phyloP scores from a whole-genome alignment of 92 coral and sea anemone genomes.

The Parazoanthus atlanticus region DNA sequence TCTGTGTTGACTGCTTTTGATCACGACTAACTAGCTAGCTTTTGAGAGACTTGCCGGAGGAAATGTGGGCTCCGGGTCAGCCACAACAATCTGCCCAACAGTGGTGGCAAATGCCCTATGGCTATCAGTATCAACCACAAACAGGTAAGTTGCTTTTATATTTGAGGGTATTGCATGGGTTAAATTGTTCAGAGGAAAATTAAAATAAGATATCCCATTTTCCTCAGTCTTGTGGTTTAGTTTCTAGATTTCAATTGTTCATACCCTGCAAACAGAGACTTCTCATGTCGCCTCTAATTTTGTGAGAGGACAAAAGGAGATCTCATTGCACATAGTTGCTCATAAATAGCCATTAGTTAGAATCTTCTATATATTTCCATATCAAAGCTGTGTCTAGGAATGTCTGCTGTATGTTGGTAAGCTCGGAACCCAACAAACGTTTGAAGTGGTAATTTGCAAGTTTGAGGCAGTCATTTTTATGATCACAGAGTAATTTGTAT shows the following conservation, averaged over 20 bases:
- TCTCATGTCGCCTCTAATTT: too few species aligned
- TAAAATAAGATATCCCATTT: not conserved
- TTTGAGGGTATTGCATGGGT: not conserved
- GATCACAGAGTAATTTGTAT: not conserved
- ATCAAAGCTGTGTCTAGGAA: not conserved
- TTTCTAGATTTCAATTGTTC: too few species aligned
- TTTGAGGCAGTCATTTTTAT: too few species aligned
- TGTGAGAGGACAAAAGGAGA: too few species aligned
- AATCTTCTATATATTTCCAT: not conserved
- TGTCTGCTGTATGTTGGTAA: not conserved
- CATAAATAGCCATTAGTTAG: not conserved
- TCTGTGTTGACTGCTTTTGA: constrained; percentile 57
- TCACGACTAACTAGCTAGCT: constrained; percentile 40
- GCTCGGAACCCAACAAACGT: too few species aligned
- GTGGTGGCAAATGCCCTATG: constrained; percentile 98
- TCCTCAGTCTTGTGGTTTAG: not conserved
- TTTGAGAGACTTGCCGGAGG: constrained; percentile 42
- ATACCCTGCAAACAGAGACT: not conserved
- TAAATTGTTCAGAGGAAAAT: not conserved
- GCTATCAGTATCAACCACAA: constrained; percentile 81
- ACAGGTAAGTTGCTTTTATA: constrained; percentile 65
- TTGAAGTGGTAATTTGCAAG: not conserved
- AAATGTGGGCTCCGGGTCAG: constrained; percentile 96
- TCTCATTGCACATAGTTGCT: too few species aligned
- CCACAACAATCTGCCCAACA: constrained; percentile 79